phyloP scores from a whole-genome alignment of 2,113 vertebrate species.

The Oryzias curvinotus region DNA sequence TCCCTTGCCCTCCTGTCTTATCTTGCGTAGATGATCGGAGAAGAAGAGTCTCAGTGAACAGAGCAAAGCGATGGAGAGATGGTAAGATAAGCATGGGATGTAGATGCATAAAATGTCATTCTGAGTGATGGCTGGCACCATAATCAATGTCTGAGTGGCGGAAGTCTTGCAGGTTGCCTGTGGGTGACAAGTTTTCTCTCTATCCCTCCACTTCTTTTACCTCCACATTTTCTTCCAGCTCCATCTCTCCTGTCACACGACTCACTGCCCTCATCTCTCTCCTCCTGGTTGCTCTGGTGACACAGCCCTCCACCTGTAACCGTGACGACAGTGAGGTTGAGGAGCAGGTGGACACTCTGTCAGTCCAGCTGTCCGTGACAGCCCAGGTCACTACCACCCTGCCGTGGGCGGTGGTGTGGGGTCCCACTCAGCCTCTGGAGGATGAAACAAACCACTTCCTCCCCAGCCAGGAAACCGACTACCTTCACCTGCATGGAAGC shows the following conservation, averaged over 20 bases:
- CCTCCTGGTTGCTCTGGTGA: constrained; percentile 69
- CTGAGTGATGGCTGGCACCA: constrained; percentile 56
- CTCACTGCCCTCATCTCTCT: constrained; percentile 71
- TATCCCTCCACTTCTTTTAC: constrained; percentile 26
- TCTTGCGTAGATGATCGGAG: constrained; percentile 75
- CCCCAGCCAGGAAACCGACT: constrained; percentile 72
- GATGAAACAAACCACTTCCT: constrained; percentile 79
- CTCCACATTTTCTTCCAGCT: constrained; percentile 63
- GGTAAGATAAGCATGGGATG: constrained; percentile 69
- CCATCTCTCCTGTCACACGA: constrained; percentile 78
- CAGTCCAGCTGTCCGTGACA: constrained; percentile 71
- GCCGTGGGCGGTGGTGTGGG: constrained; percentile 81
- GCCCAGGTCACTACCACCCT: constrained; percentile 79
- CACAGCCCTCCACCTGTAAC: constrained; percentile 70
- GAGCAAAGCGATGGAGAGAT: constrained; percentile 82
- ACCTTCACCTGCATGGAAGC: constrained; percentile 37
- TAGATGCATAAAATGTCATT: constrained; percentile 54
- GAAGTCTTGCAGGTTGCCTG: constrained; percentile 28
- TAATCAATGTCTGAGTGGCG: constrained; percentile 43
- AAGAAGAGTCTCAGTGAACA: constrained; percentile 75
- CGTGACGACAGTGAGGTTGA: constrained; percentile 61
- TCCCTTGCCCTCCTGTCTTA: constrained; percentile 44
- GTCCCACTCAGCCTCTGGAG: constrained; percentile 77
- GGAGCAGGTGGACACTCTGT: constrained; percentile 66
- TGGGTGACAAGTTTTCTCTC: constrained; percentile 43